Evolutionary conservation across 2,888 invertebrate genomes (phyloP).

Genomic region (Timandra comae): DNA sequence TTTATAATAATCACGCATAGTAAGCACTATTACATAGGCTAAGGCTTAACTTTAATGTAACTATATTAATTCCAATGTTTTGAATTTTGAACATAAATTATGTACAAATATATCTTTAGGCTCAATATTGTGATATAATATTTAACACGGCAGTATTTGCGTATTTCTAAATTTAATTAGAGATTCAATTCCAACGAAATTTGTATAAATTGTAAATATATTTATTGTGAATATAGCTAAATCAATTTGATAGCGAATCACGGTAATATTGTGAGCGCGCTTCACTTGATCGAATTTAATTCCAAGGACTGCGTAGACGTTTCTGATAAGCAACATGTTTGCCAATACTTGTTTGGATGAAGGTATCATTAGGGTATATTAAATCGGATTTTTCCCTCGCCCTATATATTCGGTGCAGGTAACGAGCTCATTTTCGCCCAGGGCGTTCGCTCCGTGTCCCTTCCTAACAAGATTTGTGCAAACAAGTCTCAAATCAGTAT

Average conservation of each 20-base stretch:
- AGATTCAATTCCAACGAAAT: too few species aligned
- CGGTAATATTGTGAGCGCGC: background rate
- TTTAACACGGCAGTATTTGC: too few species aligned
- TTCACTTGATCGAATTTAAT: slow-evolving; percentile 13
- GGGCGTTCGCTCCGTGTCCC: slow-evolving; percentile 31
- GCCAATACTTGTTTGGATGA: slow-evolving; percentile 25
- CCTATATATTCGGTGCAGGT: slow-evolving; percentile 30
- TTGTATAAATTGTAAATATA: too few species aligned
- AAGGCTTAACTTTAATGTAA: too few species aligned
- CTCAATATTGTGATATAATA: too few species aligned
- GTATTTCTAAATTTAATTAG: too few species aligned
- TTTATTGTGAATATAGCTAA: too few species aligned
- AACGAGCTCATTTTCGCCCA: slow-evolving; percentile 38
- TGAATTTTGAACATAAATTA: too few species aligned
- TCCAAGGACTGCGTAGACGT: slow-evolving; percentile 12
- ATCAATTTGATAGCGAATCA: slow-evolving; percentile 1
- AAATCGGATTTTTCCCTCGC: slow-evolving; percentile 26
- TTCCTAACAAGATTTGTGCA: slow-evolving; percentile 46
- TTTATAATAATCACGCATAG: too few species aligned
- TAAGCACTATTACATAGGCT: too few species aligned
- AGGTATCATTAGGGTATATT: slow-evolving; percentile 17
- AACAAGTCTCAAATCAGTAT: slow-evolving; percentile 48
- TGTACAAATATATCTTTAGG: too few species aligned
- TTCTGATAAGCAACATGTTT: slow-evolving; percentile 21
- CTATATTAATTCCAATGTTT: too few species aligned